phyloP scores from a whole-genome alignment of 35 echinoderm and acorn worm genomes.

The Ptychodera flava region DNA sequence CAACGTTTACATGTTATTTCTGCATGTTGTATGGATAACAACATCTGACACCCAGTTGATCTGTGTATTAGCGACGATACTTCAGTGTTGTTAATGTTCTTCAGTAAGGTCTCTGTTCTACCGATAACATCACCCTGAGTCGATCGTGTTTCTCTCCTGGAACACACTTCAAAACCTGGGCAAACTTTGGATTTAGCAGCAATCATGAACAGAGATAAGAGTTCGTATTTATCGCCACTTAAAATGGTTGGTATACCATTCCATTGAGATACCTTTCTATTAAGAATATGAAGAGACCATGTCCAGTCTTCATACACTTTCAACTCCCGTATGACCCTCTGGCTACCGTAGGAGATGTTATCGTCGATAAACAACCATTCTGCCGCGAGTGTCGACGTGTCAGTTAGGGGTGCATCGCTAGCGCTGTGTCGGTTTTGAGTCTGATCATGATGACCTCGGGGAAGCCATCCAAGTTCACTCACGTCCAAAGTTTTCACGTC shows the following conservation, averaged over 20 bases:
- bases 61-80: neutral
- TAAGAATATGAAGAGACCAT: neutral
- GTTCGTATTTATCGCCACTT: neutral
- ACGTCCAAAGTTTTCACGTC: neutral
- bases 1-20: neutral
- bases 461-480: neutral
- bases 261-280: neutral
- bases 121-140: neutral
- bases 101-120: neutral
- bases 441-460: neutral
- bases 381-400: no score
- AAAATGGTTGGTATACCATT: neutral
- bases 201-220: neutral
- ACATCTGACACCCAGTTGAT: neutral
- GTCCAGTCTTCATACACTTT: neutral
- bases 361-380: neutral
- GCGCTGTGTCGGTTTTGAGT: neutral
- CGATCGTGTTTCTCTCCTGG: neutral
- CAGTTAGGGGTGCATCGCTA: no score
- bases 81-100: neutral
- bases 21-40: neutral
- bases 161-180: neutral
- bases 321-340: neutral
- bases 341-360: neutral
- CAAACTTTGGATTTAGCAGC: neutral